Evolutionary conservation across 1,140 invertebrate species (phyloP).

Genomic region (Drosophila pruinosa): DNA sequence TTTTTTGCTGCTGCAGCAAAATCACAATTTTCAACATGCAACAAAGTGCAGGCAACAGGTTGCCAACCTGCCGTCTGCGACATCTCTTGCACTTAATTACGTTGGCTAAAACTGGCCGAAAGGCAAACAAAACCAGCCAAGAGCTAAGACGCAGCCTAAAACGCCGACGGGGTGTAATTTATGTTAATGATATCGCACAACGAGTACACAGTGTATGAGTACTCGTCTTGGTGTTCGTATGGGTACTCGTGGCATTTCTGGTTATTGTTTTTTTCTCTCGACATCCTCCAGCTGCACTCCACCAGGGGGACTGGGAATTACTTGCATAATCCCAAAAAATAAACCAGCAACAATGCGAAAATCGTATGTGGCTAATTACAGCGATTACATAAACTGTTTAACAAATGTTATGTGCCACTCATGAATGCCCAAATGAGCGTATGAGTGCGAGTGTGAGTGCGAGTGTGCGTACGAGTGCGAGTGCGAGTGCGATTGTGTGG

Average conservation of each 20-base stretch:
- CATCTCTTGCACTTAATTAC: constrained; percentile 69
- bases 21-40: constrained; percentile 42
- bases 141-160: background rate
- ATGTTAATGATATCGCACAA: constrained; percentile 60
- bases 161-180: constrained; percentile 14
- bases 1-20: constrained; percentile 7
- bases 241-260: constrained; percentile 56
- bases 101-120: background rate
- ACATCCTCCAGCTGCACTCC: constrained; percentile 2
- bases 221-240: background rate
- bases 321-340: constrained; percentile 54
- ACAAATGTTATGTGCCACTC: constrained; percentile 13
- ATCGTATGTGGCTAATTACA: constrained; percentile 51
- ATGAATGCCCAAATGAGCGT: background rate
- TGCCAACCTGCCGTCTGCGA: constrained; percentile 21
- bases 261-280: constrained; percentile 65
- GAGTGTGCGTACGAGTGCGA: background rate
- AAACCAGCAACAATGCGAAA: constrained; percentile 21
- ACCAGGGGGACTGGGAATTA: background rate
- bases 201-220: background rate
- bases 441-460: background rate
- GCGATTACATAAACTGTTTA: constrained; percentile 37
- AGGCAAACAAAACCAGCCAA: constrained; percentile 7
- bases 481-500: background rate
- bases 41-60: constrained; percentile 60